Base-by-base conservation (phyloP, 1,140 invertebrate genomes). In the Caenorhabditis brenneri region DNA sequence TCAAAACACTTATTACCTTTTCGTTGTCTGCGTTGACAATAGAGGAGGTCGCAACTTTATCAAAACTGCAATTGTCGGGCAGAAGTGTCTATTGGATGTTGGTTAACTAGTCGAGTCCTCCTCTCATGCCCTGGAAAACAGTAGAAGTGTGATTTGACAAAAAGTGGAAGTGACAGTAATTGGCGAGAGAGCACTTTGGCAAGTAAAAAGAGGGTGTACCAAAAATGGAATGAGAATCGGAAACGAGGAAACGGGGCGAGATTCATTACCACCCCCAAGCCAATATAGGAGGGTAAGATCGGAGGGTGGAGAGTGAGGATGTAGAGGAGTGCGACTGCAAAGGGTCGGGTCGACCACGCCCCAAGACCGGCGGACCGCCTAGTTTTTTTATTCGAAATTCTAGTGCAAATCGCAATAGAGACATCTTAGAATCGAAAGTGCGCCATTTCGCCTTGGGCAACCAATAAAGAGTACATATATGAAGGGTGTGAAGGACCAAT, bases 91-190 rank as follows among this genome's bases (percentile, higher is more conserved):
- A 36, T 29, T 65, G 36, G 22, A 24, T 27, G 65, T 15, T 74
- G 33, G 36, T 39, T 36, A 74, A 74, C 65, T 74, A 74, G 65
- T 74, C 65, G 24, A 74, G 65, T 42, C 65, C 36, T 74, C 65
- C 65, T 74, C 65, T 74, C 65, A 74, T 74, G 65, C 65, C 65
- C 65, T 74, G 65, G 65, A 74, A 74, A 74, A 74, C 36, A 46
- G 65, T 42, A 42, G 36, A 74, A 5, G 9, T 74, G 65, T 74
- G 65, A 74, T 74, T 74, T 74, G 65, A 74, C 65, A 74, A 74
- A 74, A 74, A 74, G 65, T 74, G n/a, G 22, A 74, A 74, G 36
- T 74, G 65, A 74, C 65, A 74, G 65, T 74, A 74, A 74, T 74
- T 74, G 65, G 46, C 27, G 58, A 10, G 65, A 74, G 65, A 33